Evolutionary conservation across 2,113 vertebrate genomes (phyloP).

Genomic region (Saimiri boliviensis): DNA sequence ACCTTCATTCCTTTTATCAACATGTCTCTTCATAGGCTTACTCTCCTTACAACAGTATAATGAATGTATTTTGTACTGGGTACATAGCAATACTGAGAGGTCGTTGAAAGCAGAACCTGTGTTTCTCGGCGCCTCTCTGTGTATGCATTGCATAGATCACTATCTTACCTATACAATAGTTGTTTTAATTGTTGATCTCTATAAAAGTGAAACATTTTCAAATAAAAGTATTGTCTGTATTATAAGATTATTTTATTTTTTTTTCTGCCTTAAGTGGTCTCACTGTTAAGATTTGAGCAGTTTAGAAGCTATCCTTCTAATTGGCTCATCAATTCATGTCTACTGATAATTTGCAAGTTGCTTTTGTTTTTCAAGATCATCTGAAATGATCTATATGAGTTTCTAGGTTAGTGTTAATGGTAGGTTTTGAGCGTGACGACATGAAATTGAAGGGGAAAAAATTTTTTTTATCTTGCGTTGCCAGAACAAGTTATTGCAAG

Average conservation of each 20-base stretch:
- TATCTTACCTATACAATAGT: neutral
- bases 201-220: neutral
- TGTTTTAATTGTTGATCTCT: neutral
- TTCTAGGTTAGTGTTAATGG: neutral
- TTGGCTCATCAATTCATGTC: neutral
- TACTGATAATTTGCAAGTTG: neutral
- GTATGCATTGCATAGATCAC: neutral
- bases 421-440: neutral
- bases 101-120: neutral
- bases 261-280: neutral
- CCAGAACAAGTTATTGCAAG: neutral
- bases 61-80: neutral
- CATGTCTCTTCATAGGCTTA: neutral
- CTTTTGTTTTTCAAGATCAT: neutral
- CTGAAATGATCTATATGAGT: neutral
- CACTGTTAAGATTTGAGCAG: neutral
- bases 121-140: neutral
- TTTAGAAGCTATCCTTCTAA: neutral
- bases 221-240: neutral
- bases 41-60: neutral
- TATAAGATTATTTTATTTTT: neutral
- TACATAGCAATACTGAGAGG: neutral
- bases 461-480: neutral
- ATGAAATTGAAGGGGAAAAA: neutral
- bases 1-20: neutral